A percentile compares a stretch with the other conserved stretches of the same genome.
Conservation (phyloP, 2,888 invertebrate species). For the Euproctis similis region DNA sequence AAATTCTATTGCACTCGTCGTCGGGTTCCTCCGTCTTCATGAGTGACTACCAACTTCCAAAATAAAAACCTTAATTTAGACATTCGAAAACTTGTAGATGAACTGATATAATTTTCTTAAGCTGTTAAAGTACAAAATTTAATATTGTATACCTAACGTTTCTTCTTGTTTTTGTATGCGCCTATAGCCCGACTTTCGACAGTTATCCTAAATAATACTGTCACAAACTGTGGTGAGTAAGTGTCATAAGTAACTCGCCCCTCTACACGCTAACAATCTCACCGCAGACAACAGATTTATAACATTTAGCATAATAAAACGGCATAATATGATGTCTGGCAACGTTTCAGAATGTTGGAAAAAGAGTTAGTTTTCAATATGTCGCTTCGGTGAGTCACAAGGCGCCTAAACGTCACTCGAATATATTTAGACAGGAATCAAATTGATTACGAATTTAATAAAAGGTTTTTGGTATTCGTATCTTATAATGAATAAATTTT, state of each 20-base stretch:
- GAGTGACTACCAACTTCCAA: too few species aligned
- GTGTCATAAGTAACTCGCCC: slow-evolving; percentile 2
- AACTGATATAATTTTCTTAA: too few species aligned
- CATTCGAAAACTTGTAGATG: too few species aligned
- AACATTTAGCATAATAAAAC: slow-evolving; percentile 33
- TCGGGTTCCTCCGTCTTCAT: too few species aligned
- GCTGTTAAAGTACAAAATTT: too few species aligned
- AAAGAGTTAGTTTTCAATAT: slow-evolving; percentile 27
- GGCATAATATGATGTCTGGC: slow-evolving; percentile 33
- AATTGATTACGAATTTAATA: slow-evolving; percentile 15
- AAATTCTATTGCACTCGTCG: too few species aligned
- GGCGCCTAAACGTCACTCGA: slow-evolving; percentile 9
- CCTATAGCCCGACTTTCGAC: too few species aligned
- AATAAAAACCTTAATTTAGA: too few species aligned
- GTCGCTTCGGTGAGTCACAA: slow-evolving; percentile 27
- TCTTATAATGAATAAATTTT: slow-evolving; percentile 1
- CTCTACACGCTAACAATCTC: slow-evolving; percentile 13
- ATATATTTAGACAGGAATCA: slow-evolving; percentile 16
- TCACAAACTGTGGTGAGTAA: too few species aligned
- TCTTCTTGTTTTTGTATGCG: too few species aligned
- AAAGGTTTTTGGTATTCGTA: not conserved
- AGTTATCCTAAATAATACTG: too few species aligned
- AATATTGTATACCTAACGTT: too few species aligned
- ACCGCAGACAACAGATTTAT: slow-evolving; percentile 26
- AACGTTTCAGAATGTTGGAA: slow-evolving; percentile 30